These are phyloP conservation scores for Rhinogobius similis DNA, from an alignment of 2,113 vertebrate genomes.

Conservation along the genomic window DNA sequence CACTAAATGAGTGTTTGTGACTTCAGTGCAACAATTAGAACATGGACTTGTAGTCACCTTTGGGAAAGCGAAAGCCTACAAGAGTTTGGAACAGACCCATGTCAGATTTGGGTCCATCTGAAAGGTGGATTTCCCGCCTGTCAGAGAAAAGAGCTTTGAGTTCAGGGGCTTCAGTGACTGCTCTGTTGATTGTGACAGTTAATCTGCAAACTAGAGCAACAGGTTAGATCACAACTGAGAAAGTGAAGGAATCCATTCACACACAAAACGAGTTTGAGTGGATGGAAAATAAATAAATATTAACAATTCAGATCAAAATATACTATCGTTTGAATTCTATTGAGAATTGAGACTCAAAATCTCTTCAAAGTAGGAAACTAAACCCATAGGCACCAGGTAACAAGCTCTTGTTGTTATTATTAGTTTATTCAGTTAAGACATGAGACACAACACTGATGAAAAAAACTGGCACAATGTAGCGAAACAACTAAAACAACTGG, in stretches of 20 bases:
- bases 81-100: neutral
- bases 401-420: no score
- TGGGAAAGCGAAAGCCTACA: neutral
- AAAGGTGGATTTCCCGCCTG: neutral
- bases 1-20: constrained; percentile 44
- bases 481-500: no score
- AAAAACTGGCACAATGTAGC: no score
- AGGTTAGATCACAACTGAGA: neutral
- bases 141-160: neutral
- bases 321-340: no score
- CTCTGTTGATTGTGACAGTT: neutral
- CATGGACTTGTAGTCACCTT: constrained; percentile 8
- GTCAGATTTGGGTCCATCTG: constrained; percentile 22
- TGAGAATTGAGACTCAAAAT: no score
- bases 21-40: constrained; percentile 31
- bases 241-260: neutral
- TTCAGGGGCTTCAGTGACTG: neutral
- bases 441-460: no score
- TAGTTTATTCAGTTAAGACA: no score
- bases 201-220: neutral
- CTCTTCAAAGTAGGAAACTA: no score
- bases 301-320: no score
- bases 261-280: neutral
- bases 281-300: no score
- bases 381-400: no score